Base-by-base conservation (phyloP, 2,888 invertebrate genomes). In the Rhopalosiphum nymphaeae region DNA sequence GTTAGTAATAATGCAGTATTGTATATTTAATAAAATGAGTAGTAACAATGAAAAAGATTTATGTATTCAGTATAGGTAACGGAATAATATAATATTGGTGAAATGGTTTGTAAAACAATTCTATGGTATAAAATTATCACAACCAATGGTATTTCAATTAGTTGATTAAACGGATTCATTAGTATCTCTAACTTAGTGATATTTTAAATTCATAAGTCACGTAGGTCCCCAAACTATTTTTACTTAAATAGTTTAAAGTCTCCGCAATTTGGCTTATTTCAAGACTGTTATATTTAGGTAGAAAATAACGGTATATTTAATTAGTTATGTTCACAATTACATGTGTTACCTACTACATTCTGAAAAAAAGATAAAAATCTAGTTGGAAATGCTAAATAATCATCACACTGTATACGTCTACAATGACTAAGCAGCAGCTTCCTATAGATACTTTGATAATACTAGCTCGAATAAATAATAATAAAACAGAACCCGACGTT, bases 81-180 rank as follows among this genome's bases (percentile, higher is more conserved):
- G 36, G 46, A 61, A 29, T 86, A 86, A 78, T 78, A 78, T 78
- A 36, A 78, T 46, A 86, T 57, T 36, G 49, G 42, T 90, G 67
- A 91, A 91, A 91, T 42, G 78, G 53, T 16, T 16, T 49, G 78
- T 91, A 29, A 84, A 84, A 91, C 84, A 56, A 53, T 53, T 26
- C 29, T 16, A 26, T 16, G 29, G 53, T 29, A 26, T 16, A 44
- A 11, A 53, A 53, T 3, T 49, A 42, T 53, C 42, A n/a, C 29
- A 26, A 84, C 36, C 91, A n/a, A 78, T 57, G 44, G 67, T 25
- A 44, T n/a, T 90, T 78, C 84, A 84, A 84, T 91, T 91, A 84
- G 91, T 84, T 84, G 84, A 91, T 91, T 91, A 84, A 91, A 84
- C 42, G 29, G 29, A 84, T 84, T 29, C 42, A 29, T 10, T 56